Conservation (phyloP, 2,888 invertebrate species). For the Hedya salicella region DNA sequence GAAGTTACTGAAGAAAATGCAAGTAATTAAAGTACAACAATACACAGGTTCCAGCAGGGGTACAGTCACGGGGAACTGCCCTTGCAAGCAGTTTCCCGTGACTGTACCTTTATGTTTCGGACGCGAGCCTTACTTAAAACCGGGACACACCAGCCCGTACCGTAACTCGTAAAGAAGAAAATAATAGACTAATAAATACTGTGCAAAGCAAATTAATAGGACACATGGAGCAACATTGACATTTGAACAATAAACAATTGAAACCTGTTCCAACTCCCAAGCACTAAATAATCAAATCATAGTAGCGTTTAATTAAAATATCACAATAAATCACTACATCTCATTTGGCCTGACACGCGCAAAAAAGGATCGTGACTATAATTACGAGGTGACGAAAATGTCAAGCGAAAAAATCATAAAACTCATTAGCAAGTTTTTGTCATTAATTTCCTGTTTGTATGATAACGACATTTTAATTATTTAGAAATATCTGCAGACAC, state of each 20-base stretch:
- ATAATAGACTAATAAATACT: neutral
- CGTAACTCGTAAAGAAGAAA: neutral
- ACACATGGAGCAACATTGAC: neutral
- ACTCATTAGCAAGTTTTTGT: slow-evolving; percentile 36
- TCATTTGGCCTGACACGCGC: slow-evolving; percentile 11
- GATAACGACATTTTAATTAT: slow-evolving; percentile 39
- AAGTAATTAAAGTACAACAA: too few relatives aligned
- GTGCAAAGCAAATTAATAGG: too few relatives aligned
- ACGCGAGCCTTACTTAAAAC: too few relatives aligned
- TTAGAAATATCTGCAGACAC: slow-evolving; percentile 19
- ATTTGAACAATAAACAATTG: neutral
- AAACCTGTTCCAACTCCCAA: neutral
- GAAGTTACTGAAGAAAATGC: too few relatives aligned
- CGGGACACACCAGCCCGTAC: too few relatives aligned
- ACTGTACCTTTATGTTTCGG: too few relatives aligned
- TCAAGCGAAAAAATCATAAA: slow-evolving; percentile 24
- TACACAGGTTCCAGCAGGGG: too few relatives aligned
- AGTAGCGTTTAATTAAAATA: slow-evolving; percentile 35
- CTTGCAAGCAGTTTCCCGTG: too few relatives aligned
- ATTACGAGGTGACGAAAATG: slow-evolving; percentile 32
- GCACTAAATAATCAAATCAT: slow-evolving; percentile 1
- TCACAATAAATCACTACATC: slow-evolving; percentile 29
- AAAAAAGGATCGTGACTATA: slow-evolving; percentile 25
- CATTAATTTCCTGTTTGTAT: slow-evolving; percentile 32
- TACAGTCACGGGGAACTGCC: too few relatives aligned